Evolutionary conservation across 2,888 invertebrate genomes (phyloP).

Genomic region (Laothoe populi): DNA sequence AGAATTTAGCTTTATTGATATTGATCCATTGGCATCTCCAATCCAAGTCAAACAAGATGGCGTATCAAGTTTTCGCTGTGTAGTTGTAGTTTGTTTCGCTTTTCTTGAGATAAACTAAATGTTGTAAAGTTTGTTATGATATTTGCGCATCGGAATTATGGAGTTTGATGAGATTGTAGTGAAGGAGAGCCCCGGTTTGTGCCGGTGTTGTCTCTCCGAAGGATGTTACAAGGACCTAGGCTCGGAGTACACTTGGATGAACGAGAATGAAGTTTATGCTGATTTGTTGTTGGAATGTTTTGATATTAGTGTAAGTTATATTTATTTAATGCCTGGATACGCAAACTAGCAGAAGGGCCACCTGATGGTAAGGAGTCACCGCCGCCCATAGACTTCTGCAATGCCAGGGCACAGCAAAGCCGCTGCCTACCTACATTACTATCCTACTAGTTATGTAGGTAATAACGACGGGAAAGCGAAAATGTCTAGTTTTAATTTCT

Average conservation of each 20-base stretch:
- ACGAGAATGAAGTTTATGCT: slow-evolving; percentile 76
- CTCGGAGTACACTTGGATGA: slow-evolving; percentile 76
- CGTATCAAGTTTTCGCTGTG: neutral
- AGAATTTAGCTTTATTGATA: too few species aligned
- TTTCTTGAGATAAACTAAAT: slow-evolving; percentile 10
- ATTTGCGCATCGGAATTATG: slow-evolving; percentile 55
- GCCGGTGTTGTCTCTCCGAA: slow-evolving; percentile 80
- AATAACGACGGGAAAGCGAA: too few species aligned
- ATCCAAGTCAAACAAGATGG: slow-evolving; percentile 25
- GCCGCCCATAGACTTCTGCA: too few species aligned
- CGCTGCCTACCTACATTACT: too few species aligned
- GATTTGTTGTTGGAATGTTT: slow-evolving; percentile 80
- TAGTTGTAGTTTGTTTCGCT: neutral
- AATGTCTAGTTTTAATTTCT: too few species aligned
- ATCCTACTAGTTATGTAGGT: too few species aligned
- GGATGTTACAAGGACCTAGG: slow-evolving; percentile 78
- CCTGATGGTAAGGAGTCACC: too few species aligned
- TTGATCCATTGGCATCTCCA: too few species aligned
- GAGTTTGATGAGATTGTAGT: slow-evolving; percentile 74
- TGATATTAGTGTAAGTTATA: slow-evolving; percentile 73
- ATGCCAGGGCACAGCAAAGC: too few species aligned
- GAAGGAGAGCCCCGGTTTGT: slow-evolving; percentile 76
- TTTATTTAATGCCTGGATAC: too few species aligned
- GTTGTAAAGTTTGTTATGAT: slow-evolving; percentile 33
- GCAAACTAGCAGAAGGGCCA: too few species aligned